Evolutionary conservation across 2,888 invertebrate species (phyloP).

Genomic region (Drosophila subsilvestris): DNA sequence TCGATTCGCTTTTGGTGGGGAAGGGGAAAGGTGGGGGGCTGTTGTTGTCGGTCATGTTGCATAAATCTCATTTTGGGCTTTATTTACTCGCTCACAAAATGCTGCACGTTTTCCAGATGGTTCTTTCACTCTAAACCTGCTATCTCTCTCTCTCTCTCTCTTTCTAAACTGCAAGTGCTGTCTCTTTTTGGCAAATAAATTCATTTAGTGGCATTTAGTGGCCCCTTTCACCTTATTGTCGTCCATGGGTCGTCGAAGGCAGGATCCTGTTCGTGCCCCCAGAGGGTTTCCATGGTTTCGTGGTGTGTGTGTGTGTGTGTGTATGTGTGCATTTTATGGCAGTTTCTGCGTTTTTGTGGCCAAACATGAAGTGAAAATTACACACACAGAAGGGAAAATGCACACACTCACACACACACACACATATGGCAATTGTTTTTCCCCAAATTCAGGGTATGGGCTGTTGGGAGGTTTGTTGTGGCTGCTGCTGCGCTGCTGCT

Average conservation of each 20-base stretch:
- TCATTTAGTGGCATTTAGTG: conserved; percentile 82
- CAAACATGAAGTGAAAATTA: conserved; percentile 80
- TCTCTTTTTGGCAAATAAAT: conserved; percentile 68
- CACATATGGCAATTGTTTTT: conserved; percentile 71
- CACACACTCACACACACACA: conserved; percentile 28
- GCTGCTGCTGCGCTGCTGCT: conserved; percentile 51
- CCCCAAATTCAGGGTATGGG: conserved; percentile 21
- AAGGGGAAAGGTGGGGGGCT: not conserved
- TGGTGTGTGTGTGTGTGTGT: conserved; percentile 17
- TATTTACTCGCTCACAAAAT: conserved; percentile 75
- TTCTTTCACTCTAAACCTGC: conserved; percentile 1
- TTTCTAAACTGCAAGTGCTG: not conserved
- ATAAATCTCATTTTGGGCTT: conserved; percentile 81
- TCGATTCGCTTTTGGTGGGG: conserved; percentile 35
- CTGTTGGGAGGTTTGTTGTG: conserved; percentile 14
- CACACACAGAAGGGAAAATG: conserved; percentile 37
- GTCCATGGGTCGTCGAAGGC: conserved; percentile 54
- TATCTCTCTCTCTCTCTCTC: not conserved
- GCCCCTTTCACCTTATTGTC: conserved; percentile 80
- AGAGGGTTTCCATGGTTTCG: conserved; percentile 18
- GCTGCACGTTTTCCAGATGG: conserved; percentile 54
- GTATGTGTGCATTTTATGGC: conserved; percentile 77
- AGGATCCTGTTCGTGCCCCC: conserved; percentile 7
- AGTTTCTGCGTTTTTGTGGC: conserved; percentile 78
- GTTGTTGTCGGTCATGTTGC: conserved; percentile 77